Evolutionary conservation across 1,140 invertebrate species (phyloP), one percentile per base, ranked within the genome.

Genomic region (Lepeophtheirus salmonis): DNA sequence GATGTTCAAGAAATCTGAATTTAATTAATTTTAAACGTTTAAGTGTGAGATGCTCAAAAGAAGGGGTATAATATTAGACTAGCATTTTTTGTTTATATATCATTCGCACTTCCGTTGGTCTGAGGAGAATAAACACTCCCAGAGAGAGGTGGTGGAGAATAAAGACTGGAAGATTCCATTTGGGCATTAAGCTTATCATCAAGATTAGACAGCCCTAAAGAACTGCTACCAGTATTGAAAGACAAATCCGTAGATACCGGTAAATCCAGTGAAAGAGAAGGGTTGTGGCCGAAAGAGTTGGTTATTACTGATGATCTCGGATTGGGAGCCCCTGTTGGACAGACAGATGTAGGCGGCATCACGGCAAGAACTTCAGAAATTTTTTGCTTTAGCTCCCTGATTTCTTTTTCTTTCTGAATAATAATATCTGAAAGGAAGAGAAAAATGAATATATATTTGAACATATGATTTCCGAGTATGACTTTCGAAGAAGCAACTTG

Each of bases 321-420:
- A 50, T n/a, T 61, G 20, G 50, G 50, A 16, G 21, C 54, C 12
- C 50, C 59, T 16, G 25, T 26, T 3, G 41, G 24, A n/a, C 18
- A 14, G 10, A 17, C 41, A 14, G 59, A 54, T 24, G 14, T 56
- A 24, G 48, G n/a, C 14, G 89, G 87, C 83, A 91, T 89, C 62
- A 92, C 83, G 30, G 88, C 87, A 71, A 92, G 75, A 66, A 90
- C 82, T 73, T 95, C 89, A 54, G 88, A 86, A 66, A 87, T 83
- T 73, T 87, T 87, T 57, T 80, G 78, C 72, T 92, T 92, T 65
- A 94, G 76, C 67, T 89, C 83, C 66, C 84, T 82, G 64, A 92
- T 84, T 73, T 94, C 88, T 16, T 61, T 62, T 22, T 30, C 59
- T 16, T 22, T 62, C 18, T 62, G 18, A 41, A 51, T 12, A 20